Evolutionary conservation across 2,797 vertebrate genomes (phyloP), one percentile per base, ranked within the genome.

Genomic region (Oreochromis mossambicus): DNA sequence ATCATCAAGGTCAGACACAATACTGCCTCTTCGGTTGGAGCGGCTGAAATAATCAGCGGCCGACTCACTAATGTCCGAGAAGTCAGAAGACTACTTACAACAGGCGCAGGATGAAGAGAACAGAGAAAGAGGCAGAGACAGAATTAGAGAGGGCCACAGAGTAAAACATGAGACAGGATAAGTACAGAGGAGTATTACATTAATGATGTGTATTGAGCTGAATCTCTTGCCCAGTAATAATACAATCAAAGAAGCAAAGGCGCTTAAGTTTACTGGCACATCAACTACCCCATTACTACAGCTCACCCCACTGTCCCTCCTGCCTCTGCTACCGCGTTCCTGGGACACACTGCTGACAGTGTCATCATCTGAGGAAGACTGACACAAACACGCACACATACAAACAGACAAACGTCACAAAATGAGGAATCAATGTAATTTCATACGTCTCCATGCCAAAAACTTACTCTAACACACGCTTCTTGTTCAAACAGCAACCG

Each of bases 1-100:
- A 89, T 98, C 97, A 88, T 98, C 98, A 75, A 97, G 93, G 94
- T 99, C 97, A 5, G 98, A 99, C 92, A 99, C 97, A 89, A 98
- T 91, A 66, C 98, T 99, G 94, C 98, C 98, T 92, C 97, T 97
- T 92, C 96, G 97, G 95, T 95, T 98, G 92, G 97, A 97, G 91
- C 97, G 97, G 91, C 98, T 98, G 85, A 99, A 99, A 97, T 98
- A 99, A 95, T 99, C 98, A 77, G 99, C 99, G 19, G 98, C 96
- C 46, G 97, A 98, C 93, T 98, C 98, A 82, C 96, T 98, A 91
- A 95, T 95, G 93, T 97, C 96, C 82, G 97, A 98, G 97, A 98
- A 97, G 93, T 97, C 97, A 90, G 97, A 97, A 2, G 94, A 97
- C 97, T 98, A 96, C 61, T 83, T 70, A 82, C 88, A 75, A 83